Conservation (phyloP, 1,140 invertebrate species). For the Plectus sambesii region DNA sequence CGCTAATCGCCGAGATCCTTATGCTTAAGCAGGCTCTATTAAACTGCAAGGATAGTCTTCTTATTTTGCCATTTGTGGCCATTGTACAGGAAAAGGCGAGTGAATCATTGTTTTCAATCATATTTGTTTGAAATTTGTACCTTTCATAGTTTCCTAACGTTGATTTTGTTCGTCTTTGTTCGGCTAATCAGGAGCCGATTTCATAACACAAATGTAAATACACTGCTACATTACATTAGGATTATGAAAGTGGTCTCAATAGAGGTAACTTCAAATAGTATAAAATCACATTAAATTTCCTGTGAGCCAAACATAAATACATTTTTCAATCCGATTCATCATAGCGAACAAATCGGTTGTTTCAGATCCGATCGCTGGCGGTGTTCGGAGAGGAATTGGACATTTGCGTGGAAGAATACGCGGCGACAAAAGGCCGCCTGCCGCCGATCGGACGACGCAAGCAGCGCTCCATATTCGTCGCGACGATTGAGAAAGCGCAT, state of each 20-base stretch:
- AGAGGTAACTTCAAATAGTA: neutral
- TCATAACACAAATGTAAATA: neutral
- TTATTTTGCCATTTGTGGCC: constrained; percentile 83
- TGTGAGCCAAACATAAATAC: neutral
- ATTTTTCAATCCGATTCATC: no score
- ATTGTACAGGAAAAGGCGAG: constrained; percentile 83
- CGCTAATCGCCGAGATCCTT: constrained; percentile 83
- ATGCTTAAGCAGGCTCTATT: constrained; percentile 72
- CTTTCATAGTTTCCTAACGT: neutral
- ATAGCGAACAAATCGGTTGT: no score
- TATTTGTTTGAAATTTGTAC: neutral
- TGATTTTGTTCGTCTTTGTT: neutral
- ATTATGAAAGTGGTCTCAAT: neutral
- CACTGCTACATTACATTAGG: neutral
- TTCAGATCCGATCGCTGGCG: constrained; percentile 24
- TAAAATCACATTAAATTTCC: neutral
- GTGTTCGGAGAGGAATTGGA: constrained; percentile 51
- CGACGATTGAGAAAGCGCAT: constrained; percentile 85
- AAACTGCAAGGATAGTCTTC: constrained; percentile 67
- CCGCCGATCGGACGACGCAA: constrained; percentile 66
- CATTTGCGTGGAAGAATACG: constrained; percentile 88
- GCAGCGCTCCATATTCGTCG: constrained; percentile 67
- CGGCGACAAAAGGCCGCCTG: constrained; percentile 69
- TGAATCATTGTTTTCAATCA: constrained; percentile 1
- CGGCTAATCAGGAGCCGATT: neutral